Conservation (phyloP, 1,140 invertebrate species). For the Tetraneura akinire region DNA sequence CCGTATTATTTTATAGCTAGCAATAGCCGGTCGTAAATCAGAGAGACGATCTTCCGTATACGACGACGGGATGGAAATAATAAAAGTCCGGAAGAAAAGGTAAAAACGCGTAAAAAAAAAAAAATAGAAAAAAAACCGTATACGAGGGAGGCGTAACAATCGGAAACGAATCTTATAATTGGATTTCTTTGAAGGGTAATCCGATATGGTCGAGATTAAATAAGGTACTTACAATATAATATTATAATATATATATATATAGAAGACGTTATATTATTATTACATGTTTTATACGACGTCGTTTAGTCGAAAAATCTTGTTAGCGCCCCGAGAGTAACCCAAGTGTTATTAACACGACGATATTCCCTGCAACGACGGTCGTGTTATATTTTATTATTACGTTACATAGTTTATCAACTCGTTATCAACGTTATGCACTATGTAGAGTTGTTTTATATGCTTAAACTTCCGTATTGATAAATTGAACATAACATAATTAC, state of each 20-base stretch:
- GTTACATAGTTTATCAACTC: no score
- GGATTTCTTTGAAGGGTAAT: not conserved
- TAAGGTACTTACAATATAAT: no score
- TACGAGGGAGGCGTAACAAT: slow-evolving; percentile 11
- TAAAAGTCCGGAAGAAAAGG: not conserved
- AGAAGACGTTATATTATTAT: not conserved
- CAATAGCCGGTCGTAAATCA: slow-evolving; percentile 5
- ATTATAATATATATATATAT: not conserved
- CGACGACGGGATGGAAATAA: not conserved
- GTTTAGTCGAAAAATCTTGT: not conserved
- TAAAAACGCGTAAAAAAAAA: slow-evolving; percentile 3
- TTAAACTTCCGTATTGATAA: no score
- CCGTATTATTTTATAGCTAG: slow-evolving; percentile 31
- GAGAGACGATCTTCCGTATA: slow-evolving; percentile 22
- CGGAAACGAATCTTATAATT: slow-evolving; percentile 12
- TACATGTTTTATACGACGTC: not conserved
- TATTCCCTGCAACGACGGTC: no score
- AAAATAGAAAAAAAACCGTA: no score
- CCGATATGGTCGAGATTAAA: no score
- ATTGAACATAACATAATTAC: no score
- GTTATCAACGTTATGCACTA: no score
- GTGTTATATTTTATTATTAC: no score
- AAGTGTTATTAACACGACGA: no score
- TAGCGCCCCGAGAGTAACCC: no score
- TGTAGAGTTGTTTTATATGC: no score